These are phyloP conservation scores for Periplaneta americana DNA, from an alignment of 1,140 invertebrate species.

Conservation along the genomic window DNA sequence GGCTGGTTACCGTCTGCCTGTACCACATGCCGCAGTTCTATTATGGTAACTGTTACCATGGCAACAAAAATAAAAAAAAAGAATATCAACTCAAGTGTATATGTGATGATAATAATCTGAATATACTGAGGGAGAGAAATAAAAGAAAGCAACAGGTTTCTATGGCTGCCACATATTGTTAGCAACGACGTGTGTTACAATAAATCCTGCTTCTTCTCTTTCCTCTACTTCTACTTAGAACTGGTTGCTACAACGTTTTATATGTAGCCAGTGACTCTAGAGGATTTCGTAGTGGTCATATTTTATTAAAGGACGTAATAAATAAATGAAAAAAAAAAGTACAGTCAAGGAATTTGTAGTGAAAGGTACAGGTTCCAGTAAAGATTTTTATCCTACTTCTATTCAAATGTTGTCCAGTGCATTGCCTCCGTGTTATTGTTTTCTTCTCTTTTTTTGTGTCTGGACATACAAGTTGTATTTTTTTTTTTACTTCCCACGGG, in stretches of 20 bases:
- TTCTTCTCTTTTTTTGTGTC: background rate
- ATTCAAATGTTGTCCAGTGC: background rate
- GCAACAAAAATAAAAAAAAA: too few species aligned
- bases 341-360: background rate
- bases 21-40: too few species aligned
- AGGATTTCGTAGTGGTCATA: background rate
- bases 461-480: background rate
- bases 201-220: background rate
- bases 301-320: background rate
- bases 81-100: too few species aligned
- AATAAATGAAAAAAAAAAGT: too few species aligned
- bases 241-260: background rate
- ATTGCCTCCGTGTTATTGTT: background rate
- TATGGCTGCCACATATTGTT: background rate
- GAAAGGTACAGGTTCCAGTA: background rate
- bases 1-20: too few species aligned
- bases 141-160: background rate
- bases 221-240: background rate
- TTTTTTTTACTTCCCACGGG: background rate
- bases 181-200: background rate
- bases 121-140: too few species aligned
- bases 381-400: background rate
- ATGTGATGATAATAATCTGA: too few species aligned
- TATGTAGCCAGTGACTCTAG: background rate
- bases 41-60: too few species aligned